Percentiles rank a stretch among this genome's conserved stretches.
Evolutionary conservation across 2,113 vertebrate species (phyloP).

Genomic region (Paratilapia polleni): DNA sequence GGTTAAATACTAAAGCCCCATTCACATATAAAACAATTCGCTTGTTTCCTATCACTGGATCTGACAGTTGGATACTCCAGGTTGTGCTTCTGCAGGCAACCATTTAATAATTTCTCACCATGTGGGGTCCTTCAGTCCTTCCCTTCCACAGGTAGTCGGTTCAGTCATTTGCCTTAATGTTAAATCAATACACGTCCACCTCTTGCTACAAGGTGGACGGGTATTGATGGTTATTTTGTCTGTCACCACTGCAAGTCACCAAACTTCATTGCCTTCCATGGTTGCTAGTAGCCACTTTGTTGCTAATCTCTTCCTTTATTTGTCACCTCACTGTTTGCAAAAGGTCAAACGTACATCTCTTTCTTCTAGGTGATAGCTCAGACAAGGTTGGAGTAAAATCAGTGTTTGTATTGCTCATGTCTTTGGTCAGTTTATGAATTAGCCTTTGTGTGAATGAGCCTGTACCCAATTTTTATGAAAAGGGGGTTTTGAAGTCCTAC

Average conservation of each 20-base stretch:
- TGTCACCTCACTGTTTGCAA: slow-evolving; percentile 6
- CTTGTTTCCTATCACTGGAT: not conserved
- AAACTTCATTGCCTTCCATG: not conserved
- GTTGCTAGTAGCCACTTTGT: not conserved
- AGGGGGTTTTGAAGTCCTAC: not conserved
- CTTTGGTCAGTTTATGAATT: not conserved
- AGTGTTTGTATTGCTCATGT: not conserved
- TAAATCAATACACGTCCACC: not conserved
- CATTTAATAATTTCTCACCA: not conserved
- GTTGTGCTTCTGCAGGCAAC: not conserved
- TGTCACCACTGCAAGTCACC: not conserved
- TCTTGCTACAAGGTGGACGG: not conserved
- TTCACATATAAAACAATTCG: not conserved
- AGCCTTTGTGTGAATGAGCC: not conserved
- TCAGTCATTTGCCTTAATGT: not conserved
- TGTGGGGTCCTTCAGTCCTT: not conserved
- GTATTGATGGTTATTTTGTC: not conserved
- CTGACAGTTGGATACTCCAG: too few species aligned
- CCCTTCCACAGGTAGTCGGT: not conserved
- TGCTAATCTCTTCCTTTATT: not conserved
- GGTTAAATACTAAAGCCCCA: not conserved
- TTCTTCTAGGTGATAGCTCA: not conserved
- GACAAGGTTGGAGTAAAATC: not conserved
- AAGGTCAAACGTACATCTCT: not conserved
- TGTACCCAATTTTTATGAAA: not conserved